A percentile compares a stretch with the other conserved stretches of the same genome.
Conservation (phyloP, 2,113 vertebrate genomes). For the Poeciliopsis prolifica region DNA sequence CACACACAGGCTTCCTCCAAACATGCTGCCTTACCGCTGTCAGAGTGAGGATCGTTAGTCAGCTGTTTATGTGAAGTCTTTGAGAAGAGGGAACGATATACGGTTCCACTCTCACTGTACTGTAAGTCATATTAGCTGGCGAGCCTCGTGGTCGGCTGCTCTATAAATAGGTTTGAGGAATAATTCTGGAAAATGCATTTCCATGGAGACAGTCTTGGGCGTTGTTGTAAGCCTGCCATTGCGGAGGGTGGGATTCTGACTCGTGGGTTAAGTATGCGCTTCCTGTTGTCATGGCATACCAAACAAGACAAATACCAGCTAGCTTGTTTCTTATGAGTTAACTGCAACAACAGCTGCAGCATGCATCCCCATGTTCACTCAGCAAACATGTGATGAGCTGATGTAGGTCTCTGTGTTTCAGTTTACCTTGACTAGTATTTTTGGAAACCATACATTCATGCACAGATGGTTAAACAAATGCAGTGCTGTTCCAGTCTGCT, state of each 20-base stretch:
- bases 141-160: conserved; percentile 31
- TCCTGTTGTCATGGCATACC: conserved; percentile 19
- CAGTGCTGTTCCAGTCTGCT: neutral
- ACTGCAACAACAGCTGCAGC: too few species aligned
- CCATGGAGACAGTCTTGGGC: conserved; percentile 63
- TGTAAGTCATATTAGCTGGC: conserved; percentile 58
- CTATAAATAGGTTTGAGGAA: conserved; percentile 69
- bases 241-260: conserved; percentile 20
- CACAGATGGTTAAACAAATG: conserved; percentile 25
- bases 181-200: conserved; percentile 59
- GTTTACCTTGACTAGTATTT: neutral
- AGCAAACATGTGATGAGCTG: neutral
- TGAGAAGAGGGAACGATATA: conserved; percentile 47
- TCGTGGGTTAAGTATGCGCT: conserved; percentile 19
- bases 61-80: conserved; percentile 50
- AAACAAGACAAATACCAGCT: conserved; percentile 1
- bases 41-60: conserved; percentile 28
- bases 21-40: conserved; percentile 11
- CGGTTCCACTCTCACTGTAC: conserved; percentile 56
- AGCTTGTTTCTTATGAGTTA: conserved; percentile 3
- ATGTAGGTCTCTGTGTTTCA: neutral
- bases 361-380: conserved; percentile 1
- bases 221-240: conserved; percentile 20
- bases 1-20: conserved; percentile 20
- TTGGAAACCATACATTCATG: conserved; percentile 1